Conservation (phyloP, 2,797 vertebrate genomes). For the Poecilia gillii region DNA sequence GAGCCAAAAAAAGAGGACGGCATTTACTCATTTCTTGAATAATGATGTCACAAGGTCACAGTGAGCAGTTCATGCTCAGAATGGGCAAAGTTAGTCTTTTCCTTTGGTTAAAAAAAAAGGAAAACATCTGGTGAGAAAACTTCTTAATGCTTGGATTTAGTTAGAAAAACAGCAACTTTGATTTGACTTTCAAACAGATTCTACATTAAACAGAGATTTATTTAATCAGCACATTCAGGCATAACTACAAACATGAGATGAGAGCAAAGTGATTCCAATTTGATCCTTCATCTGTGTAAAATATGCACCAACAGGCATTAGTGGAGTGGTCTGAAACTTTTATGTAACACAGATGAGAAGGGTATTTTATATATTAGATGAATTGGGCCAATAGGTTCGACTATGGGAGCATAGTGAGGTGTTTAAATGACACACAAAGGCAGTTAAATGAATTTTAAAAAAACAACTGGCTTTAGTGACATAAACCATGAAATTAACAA, state of each 20-base stretch:
- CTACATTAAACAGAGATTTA: background rate
- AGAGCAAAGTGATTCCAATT: background rate
- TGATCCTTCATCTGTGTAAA: background rate
- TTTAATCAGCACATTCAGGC: slow-evolving; percentile 12
- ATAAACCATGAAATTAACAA: no score
- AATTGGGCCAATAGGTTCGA: no score
- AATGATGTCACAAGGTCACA: slow-evolving; percentile 80
- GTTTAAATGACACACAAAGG: no score
- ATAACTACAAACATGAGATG: background rate
- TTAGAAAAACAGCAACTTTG: background rate
- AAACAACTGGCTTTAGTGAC: no score
- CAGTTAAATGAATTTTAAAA: no score
- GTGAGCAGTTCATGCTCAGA: slow-evolving; percentile 64
- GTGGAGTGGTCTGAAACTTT: background rate
- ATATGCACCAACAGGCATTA: background rate
- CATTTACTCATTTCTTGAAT: slow-evolving; percentile 78
- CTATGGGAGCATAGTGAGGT: no score
- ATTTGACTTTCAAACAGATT: background rate
- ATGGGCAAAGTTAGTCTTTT: slow-evolving; percentile 61
- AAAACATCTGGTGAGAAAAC: background rate
- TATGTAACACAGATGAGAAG: no score
- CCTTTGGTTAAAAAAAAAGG: slow-evolving; percentile 34
- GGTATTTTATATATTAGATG: no score
- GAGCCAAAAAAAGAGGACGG: slow-evolving; percentile 64
- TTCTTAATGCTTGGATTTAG: background rate